A percentile compares a stretch with the other conserved stretches of the same genome.
These are phyloP conservation scores for Pipra filicauda DNA, from an alignment of 2,113 vertebrate species.

Conservation along the genomic window DNA sequence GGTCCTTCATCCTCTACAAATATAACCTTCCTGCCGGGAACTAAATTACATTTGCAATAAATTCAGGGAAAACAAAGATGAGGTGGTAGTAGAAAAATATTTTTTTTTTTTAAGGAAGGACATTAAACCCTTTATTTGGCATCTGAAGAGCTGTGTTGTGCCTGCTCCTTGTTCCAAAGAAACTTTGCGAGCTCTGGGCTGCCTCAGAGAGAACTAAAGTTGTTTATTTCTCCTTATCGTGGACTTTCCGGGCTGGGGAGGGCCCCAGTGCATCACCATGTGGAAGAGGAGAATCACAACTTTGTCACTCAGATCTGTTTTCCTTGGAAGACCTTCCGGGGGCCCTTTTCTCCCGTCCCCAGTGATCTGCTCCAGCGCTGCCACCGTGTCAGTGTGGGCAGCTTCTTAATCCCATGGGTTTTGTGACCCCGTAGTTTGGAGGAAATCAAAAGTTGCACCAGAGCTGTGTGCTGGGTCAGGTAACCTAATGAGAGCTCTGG, in stretches of 20 bases:
- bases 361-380: background rate
- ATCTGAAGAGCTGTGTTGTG: background rate
- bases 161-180: background rate
- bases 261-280: background rate
- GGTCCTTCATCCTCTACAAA: background rate
- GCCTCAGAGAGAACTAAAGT: background rate
- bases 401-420: background rate
- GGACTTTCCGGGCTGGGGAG: background rate
- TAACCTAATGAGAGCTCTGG: background rate
- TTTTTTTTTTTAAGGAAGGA: background rate
- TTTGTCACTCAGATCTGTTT: background rate
- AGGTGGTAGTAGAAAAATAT: background rate
- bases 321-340: background rate
- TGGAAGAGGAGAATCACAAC: background rate
- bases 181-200: background rate
- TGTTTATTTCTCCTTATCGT: background rate
- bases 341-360: background rate
- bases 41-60: background rate
- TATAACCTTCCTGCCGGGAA: background rate
- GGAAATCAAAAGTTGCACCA: background rate
- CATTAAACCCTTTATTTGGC: background rate
- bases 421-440: background rate
- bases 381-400: rapidly evolving
- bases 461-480: background rate
- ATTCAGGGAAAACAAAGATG: background rate